Conservation (phyloP, 1,140 invertebrate genomes). For the Lucilia sericata region DNA sequence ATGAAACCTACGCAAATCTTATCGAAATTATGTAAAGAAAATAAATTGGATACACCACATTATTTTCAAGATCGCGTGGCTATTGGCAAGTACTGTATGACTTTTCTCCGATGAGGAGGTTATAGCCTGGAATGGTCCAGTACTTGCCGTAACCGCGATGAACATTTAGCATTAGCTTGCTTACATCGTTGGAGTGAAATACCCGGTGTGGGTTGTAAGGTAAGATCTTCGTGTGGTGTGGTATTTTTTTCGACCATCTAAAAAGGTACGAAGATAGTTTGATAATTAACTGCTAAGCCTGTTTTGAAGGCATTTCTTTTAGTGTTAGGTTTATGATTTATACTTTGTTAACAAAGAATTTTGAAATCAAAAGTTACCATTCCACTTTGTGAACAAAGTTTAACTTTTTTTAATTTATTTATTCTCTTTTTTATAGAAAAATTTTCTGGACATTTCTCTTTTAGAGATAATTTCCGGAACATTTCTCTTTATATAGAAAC, state of each 20-base stretch:
- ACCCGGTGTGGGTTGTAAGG: constrained; percentile 79
- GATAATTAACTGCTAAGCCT: background rate
- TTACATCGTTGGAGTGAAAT: constrained; percentile 87
- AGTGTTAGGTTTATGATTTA: background rate
- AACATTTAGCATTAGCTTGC: constrained; percentile 86
- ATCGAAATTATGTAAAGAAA: constrained; percentile 86
- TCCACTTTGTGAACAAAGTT: constrained; percentile 13
- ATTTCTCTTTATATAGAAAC: too few relatives aligned
- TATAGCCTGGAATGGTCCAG: constrained; percentile 71
- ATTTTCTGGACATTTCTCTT: too few relatives aligned
- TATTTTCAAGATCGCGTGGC: constrained; percentile 80
- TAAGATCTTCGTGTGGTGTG: constrained; percentile 18
- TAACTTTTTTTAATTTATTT: too few relatives aligned
- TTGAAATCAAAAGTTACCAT: background rate
- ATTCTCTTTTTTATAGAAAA: too few relatives aligned
- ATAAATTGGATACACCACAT: constrained; percentile 82
- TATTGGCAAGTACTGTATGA: constrained; percentile 75
- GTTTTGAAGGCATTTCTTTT: background rate
- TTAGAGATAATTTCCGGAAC: too few relatives aligned
- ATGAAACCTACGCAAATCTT: constrained; percentile 91
- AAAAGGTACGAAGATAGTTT: background rate
- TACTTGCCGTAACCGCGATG: constrained; percentile 73
- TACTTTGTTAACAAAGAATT: background rate
- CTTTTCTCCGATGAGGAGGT: constrained; percentile 79
- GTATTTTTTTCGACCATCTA: background rate